Evolutionary conservation across 2,888 invertebrate genomes (phyloP).

Genomic region (Eristalinus sepulchralis): DNA sequence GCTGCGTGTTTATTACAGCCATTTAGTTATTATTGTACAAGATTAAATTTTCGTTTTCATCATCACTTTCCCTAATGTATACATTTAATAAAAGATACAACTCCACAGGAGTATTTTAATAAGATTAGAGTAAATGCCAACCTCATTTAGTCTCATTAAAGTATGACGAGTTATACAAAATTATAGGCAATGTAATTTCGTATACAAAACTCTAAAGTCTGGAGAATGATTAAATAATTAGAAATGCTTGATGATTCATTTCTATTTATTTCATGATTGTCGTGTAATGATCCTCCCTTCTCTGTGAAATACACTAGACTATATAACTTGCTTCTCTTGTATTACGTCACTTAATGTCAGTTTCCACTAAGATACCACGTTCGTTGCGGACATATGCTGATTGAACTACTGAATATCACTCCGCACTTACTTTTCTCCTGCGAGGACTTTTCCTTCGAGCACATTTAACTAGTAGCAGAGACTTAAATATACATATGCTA

Average conservation of each 20-base stretch:
- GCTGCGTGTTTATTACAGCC: too few species aligned
- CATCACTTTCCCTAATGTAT: too few species aligned
- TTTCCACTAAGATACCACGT: background rate
- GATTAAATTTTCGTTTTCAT: too few species aligned
- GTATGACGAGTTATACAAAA: background rate
- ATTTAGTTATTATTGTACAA: too few species aligned
- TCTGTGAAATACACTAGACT: background rate
- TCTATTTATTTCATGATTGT: background rate
- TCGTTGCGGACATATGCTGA: background rate
- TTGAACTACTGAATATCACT: background rate
- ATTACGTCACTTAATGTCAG: slow-evolving; percentile 3
- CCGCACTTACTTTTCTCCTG: too few species aligned
- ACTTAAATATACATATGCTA: too few species aligned
- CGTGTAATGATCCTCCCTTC: background rate
- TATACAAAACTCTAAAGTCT: background rate
- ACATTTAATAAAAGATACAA: background rate
- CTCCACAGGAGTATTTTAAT: background rate
- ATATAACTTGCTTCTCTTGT: background rate
- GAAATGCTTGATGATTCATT: too few species aligned
- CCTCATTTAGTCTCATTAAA: background rate
- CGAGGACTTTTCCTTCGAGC: too few species aligned
- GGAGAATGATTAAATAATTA: background rate
- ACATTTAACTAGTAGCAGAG: too few species aligned
- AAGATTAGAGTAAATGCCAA: background rate
- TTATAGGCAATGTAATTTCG: background rate